Percentiles rank a stretch among this genome's conserved stretches.
phyloP scores from a whole-genome alignment of 2,113 vertebrate genomes.

The Hypanus sabinus region DNA sequence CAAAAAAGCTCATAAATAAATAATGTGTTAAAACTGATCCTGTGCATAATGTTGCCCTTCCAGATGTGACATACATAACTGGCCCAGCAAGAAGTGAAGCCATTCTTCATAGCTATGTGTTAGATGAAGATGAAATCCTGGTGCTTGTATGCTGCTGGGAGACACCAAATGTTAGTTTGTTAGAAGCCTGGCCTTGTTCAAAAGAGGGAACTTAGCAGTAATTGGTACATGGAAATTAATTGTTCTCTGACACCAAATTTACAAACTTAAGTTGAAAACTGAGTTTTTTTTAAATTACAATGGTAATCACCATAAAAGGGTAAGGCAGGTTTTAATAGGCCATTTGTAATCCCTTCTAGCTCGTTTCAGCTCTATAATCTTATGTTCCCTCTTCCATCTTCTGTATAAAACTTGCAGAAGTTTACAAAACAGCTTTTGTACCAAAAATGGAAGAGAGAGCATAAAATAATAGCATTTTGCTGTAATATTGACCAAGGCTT shows the following conservation, averaged over 20 bases:
- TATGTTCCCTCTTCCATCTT: too few species aligned
- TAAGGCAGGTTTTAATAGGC: neutral
- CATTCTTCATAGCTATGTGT: neutral
- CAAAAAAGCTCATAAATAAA: too few species aligned
- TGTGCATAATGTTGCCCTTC: neutral
- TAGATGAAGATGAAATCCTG: neutral
- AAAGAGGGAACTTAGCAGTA: neutral
- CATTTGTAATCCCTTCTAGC: neutral
- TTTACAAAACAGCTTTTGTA: neutral
- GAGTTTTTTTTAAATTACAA: neutral
- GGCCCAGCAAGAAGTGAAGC: neutral
- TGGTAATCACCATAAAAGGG: neutral
- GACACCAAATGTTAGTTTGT: neutral
- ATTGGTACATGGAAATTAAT: neutral
- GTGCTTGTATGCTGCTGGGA: neutral
- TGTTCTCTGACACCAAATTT: neutral
- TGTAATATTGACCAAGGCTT: neutral
- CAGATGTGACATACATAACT: neutral
- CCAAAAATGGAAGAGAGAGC: neutral
- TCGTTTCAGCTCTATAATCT: too few species aligned
- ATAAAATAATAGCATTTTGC: neutral
- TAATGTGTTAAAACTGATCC: neutral
- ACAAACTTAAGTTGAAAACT: neutral
- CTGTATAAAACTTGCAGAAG: neutral
- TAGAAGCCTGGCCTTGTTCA: neutral